Evolutionary conservation across 2,113 vertebrate species (phyloP).

Genomic region (Arizona elegans): DNA sequence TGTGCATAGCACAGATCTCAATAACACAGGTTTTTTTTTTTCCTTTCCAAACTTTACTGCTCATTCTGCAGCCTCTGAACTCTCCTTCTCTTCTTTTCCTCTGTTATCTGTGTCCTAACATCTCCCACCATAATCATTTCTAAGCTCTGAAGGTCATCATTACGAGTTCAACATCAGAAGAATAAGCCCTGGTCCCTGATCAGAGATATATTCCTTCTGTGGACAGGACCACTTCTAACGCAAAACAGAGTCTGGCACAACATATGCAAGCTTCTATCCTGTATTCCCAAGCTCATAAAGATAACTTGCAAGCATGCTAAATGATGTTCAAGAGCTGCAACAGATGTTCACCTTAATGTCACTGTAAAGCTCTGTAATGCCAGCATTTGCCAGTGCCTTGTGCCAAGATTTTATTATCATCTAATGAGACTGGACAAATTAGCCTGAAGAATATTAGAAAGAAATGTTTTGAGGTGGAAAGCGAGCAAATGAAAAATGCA

Average conservation of each 20-base stretch:
- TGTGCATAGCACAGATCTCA: background rate
- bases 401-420: constrained; percentile 17
- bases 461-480: background rate
- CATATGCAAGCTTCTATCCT: background rate
- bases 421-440: background rate
- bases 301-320: background rate
- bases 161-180: background rate
- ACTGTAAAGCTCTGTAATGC: background rate
- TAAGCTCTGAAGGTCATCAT: background rate
- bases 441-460: constrained; percentile 10
- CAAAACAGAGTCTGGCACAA: background rate
- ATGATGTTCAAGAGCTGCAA: background rate
- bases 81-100: background rate
- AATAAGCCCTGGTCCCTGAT: background rate
- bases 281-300: background rate
- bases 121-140: background rate
- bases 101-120: background rate
- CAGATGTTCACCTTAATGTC: constrained; percentile 9
- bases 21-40: background rate
- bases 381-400: background rate
- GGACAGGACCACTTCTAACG: background rate
- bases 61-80: background rate
- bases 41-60: background rate
- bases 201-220: background rate
- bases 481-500: background rate